Conservation (phyloP, 2,113 vertebrate species). For the Leptosomus discolor region DNA sequence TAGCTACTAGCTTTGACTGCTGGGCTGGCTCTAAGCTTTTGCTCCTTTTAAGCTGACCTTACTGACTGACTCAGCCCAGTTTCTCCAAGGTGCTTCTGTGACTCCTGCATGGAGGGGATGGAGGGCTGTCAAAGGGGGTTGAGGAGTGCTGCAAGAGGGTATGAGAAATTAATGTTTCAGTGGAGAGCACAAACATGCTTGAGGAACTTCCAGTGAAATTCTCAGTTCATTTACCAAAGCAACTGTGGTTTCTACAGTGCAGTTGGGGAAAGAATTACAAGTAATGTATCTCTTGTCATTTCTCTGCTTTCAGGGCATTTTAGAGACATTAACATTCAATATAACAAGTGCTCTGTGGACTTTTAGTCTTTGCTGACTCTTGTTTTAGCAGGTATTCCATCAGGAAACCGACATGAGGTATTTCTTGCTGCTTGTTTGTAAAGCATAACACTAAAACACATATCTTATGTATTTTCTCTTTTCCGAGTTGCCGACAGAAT, state of each 20-base stretch:
- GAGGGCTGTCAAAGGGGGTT: background rate
- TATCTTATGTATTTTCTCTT: background rate
- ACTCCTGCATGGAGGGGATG: background rate
- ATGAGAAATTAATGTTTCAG: background rate
- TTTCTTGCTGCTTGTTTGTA: background rate
- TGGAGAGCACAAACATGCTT: background rate
- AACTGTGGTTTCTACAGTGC: background rate
- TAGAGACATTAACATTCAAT: background rate
- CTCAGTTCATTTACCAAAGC: background rate
- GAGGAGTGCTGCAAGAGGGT: rapidly evolving
- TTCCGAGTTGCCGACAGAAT: background rate
- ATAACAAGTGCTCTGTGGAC: background rate
- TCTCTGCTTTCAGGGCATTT: background rate
- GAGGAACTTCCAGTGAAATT: background rate
- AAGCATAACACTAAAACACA: background rate
- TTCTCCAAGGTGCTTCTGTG: background rate
- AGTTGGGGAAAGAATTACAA: background rate
- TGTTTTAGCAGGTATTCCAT: background rate
- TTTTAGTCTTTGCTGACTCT: background rate
- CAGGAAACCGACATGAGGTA: background rate
- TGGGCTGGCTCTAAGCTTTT: background rate
- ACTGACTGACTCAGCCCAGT: background rate
- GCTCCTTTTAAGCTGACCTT: background rate
- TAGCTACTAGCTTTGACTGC: background rate
- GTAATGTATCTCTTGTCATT: background rate